Evolutionary conservation across 2,888 invertebrate genomes (phyloP), one percentile per base, ranked within the genome.

Genomic region (Caenorhabditis sp.): DNA sequence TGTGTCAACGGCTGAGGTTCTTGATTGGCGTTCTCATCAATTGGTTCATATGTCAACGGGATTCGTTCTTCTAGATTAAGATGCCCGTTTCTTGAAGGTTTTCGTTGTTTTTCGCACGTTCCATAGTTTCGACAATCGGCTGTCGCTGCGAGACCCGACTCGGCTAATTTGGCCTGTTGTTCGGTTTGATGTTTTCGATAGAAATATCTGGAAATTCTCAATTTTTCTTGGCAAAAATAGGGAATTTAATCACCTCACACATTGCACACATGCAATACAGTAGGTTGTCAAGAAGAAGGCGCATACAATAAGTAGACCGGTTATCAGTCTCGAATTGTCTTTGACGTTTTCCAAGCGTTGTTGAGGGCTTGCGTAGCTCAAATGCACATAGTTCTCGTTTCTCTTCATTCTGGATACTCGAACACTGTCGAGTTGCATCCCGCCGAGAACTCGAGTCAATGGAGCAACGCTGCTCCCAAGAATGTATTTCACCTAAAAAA

Each of bases 391-490:
- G 49, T 51, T 26, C 12, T 19, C 23, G 31, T 75, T 72, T 62
- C 77, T 21, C 24, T 69, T 67, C 51, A 81, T 24, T 19, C 74
- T 59, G 2, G 76, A 62, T 4, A 71, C 71, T 8, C 82, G 62
- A 12, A 82, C 79, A 61, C 78, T 80, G 43, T 84, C 83, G 21
- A 86, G 79, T 51, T 69, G 71, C 24, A 86, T 79, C 27, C 86
- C 86, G 8, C 86, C 86, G 2, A 86, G 73, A 14, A 86, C 82
- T 17, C 86, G 77, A n/a, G 83, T 77, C 12, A 86, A 73, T 12
- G 86, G 85, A 1, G 68, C 79, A 0, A 63, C 60, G 58, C 79
- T 78, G 43, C 77, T 78, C 3, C 69, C 79, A 1, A 83, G 72
- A 37, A 86, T 86, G 59, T 82, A 77, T 65, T 84, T 84, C 19